Evolutionary conservation across 2,888 invertebrate genomes (phyloP), one percentile per base, ranked within the genome.

Genomic region (Tipula confusa): DNA sequence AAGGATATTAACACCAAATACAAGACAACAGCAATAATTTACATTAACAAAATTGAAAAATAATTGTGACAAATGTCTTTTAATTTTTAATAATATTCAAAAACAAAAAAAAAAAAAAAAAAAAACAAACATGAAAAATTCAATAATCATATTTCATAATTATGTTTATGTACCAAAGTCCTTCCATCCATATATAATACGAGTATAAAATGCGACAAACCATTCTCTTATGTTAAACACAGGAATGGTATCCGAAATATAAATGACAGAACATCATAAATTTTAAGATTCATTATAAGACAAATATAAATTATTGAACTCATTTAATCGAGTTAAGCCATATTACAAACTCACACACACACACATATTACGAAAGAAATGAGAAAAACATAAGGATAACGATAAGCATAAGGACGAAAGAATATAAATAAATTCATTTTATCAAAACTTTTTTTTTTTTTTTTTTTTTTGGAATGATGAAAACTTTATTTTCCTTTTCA

Each of bases 21-120:
- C 64, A 11, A 64, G 24, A 64, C 64, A 64, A 64, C 64, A 64
- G 64, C n/a, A 64, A 64, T 24, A 64, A 18, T 64, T 64, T 64
- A 64, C 64, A 64, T 64, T 64, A 64, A 29, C 31, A 29, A 80
- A 80, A 80, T 80, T 80, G 80, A 80, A 80, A 80, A 80, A 80
- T 80, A 80, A 80, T 80, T 80, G 80, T 80, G 80, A 80, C 80
- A 80, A 80, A 80, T 80, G 80, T 80, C 24, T 80, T 80, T 80
- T 80, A 31, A 29, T 80, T 80, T 80, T 80, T 31, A 64, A 64
- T 64, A 64, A 80, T 80, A 80, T 80, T 80, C 29, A 1, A 28
- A 80, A 29, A 80, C 5, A 64, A 64, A 24, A 64, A 64, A 80
- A n/a, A n/a, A n/a, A n/a, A n/a, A n/a, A n/a, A n/a, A n/a, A n/a